Percentiles rank a stretch among this genome's conserved stretches.
These are phyloP conservation scores for Apodemus speciosus DNA, from an alignment of 2,113 vertebrate species.

Conservation along the genomic window DNA sequence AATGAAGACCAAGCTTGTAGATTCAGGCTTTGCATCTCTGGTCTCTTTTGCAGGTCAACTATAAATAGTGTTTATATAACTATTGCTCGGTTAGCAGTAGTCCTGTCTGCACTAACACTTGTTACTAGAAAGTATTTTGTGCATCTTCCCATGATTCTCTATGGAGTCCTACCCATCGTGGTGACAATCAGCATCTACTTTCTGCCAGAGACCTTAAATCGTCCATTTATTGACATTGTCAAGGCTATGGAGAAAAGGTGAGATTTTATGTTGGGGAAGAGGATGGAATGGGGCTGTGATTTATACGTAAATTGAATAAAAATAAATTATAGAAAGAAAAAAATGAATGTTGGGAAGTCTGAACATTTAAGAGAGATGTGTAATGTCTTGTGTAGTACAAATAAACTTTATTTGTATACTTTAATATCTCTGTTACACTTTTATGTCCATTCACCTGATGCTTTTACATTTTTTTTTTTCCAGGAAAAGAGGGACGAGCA, in stretches of 20 bases:
- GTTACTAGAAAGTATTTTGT: neutral
- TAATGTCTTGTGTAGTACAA: neutral
- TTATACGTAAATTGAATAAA: neutral
- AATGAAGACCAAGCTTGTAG: neutral
- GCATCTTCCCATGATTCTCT: neutral
- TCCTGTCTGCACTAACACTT: neutral
- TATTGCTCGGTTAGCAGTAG: rapidly evolving
- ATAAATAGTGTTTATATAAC: rapidly evolving
- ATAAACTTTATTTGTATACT: neutral
- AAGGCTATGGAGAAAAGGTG: constrained; percentile 16
- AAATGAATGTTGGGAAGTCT: too few relatives aligned
- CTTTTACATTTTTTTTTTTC: neutral
- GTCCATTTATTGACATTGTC: neutral
- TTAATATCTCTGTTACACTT: too few relatives aligned
- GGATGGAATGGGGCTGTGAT: neutral
- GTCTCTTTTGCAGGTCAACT: neutral
- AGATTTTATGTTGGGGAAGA: neutral
- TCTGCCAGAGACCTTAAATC: neutral
- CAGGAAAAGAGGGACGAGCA: neutral
- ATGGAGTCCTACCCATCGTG: neutral
- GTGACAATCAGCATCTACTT: neutral
- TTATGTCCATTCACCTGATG: neutral
- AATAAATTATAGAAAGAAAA: too few relatives aligned
- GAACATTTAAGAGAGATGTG: neutral
- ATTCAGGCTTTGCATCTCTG: neutral